Conservation (phyloP, 2,113 vertebrate genomes). For the Nyctereutes procyonoides region DNA sequence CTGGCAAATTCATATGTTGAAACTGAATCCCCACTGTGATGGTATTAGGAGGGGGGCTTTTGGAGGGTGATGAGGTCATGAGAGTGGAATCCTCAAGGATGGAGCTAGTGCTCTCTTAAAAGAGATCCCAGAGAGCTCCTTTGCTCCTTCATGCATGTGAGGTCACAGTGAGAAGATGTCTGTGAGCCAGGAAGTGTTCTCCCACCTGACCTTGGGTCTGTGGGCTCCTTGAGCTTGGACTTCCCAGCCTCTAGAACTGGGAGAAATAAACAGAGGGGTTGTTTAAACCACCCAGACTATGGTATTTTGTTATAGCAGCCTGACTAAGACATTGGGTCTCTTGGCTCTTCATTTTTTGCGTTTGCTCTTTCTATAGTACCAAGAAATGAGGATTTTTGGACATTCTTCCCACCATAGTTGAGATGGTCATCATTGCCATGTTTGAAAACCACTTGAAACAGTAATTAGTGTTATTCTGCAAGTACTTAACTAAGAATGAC, state of each 20-base stretch:
- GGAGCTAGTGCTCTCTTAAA: background rate
- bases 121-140: background rate
- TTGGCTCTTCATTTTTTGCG: background rate
- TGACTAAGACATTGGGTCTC: background rate
- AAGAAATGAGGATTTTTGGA: background rate
- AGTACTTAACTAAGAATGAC: conserved; percentile 39
- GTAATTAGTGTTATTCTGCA: conserved; percentile 62
- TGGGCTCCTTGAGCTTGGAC: background rate
- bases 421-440: background rate
- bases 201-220: background rate
- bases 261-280: background rate
- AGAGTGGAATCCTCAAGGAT: background rate
- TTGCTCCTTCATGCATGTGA: background rate
- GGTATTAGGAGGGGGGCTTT: background rate
- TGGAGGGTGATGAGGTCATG: background rate
- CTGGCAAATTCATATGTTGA: background rate
- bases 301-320: background rate
- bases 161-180: background rate
- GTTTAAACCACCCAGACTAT: background rate
- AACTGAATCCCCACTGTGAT: background rate
- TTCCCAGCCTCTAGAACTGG: background rate
- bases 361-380: conserved; percentile 3
- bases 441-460: conserved; percentile 67
- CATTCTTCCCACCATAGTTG: conserved; percentile 50
- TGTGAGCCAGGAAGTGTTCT: background rate